Evolutionary conservation across 2,797 vertebrate genomes (phyloP), one percentile per base, ranked within the genome.

Genomic region (Esox lucius): DNA sequence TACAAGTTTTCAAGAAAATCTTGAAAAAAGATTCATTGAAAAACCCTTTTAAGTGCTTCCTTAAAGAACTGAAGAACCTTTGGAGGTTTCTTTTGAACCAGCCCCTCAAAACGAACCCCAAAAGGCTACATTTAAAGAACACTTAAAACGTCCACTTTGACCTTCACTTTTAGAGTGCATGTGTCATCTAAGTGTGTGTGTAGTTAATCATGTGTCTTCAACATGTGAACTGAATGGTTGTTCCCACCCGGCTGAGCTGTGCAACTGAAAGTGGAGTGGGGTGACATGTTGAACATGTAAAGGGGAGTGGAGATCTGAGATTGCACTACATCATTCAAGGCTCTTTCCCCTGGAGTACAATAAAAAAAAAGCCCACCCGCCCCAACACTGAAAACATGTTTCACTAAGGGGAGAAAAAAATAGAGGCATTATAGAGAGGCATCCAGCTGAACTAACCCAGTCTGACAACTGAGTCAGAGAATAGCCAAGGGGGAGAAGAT

Each of bases 341-440:
- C 74, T 33, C 35, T 31, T 53, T 64, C 68, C 72, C 75, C 75
- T 76, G 13, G 72, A 59, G 76, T 79, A 75, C 53, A 22, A 78
- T 71, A 69, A 31, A 31, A 68, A 46, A 70, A 78, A 68, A 17
- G 49, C 6, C 13, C 48, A 69, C 77, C 79, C 75, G 69, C 67
- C 53, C 73, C 51, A 75, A 48, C 78, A 68, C 74, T 17, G 70
- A 72, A 69, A 59, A 33, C 62, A 68, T 13, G 16, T 39, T 42
- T 62, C 72, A 84, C 78, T 82, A 83, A 80, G 67, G 51, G 68
- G 70, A 71, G 31, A 33, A 66, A 7, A n/a, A 33, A 65, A 65
- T 28, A 65, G 77, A 76, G 68, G 78, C 85, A 84, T 86, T 86
- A 84, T 84, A 70, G 78, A 80, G 78, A 77, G 75, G 73, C 85